A percentile compares a stretch with the other conserved stretches of the same genome.
These are phyloP conservation scores for Corvus hawaiiensis DNA, from an alignment of 2,113 vertebrate genomes.

Conservation along the genomic window DNA sequence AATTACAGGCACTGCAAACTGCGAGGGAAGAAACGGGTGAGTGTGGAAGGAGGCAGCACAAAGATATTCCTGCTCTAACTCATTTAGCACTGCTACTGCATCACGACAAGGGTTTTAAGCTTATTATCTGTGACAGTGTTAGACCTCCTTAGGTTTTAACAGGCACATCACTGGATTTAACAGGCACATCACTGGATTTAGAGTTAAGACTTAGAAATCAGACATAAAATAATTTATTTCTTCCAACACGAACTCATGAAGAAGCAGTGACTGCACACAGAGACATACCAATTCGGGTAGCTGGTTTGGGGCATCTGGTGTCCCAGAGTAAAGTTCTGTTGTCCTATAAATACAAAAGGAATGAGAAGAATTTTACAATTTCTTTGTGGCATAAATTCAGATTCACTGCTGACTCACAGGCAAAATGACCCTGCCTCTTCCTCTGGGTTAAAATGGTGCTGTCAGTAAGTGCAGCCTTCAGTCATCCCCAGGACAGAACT, in stretches of 20 bases:
- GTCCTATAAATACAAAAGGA: conserved; percentile 74
- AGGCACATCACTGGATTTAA: background rate
- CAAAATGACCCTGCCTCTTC: background rate
- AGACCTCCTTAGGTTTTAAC: background rate
- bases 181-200: background rate
- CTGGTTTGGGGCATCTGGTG: conserved; percentile 90
- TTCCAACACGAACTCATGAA: background rate
- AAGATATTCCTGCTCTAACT: background rate
- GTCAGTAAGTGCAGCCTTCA: background rate
- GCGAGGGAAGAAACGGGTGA: background rate
- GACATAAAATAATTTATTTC: background rate
- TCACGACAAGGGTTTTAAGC: background rate
- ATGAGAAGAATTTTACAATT: background rate
- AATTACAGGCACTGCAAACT: conserved; percentile 76
- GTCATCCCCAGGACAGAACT: background rate
- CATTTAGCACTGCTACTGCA: background rate
- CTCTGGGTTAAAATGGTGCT: background rate
- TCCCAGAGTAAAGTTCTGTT: conserved; percentile 91
- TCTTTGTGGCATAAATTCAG: background rate
- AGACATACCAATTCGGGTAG: conserved; percentile 83
- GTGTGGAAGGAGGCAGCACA: background rate
- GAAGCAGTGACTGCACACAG: background rate
- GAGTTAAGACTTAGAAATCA: background rate
- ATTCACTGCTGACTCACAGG: background rate
- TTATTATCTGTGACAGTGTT: background rate